Evolutionary conservation across 1,140 invertebrate genomes (phyloP), one percentile per base, ranked within the genome.

Genomic region (Heliconius hewitsoni): DNA sequence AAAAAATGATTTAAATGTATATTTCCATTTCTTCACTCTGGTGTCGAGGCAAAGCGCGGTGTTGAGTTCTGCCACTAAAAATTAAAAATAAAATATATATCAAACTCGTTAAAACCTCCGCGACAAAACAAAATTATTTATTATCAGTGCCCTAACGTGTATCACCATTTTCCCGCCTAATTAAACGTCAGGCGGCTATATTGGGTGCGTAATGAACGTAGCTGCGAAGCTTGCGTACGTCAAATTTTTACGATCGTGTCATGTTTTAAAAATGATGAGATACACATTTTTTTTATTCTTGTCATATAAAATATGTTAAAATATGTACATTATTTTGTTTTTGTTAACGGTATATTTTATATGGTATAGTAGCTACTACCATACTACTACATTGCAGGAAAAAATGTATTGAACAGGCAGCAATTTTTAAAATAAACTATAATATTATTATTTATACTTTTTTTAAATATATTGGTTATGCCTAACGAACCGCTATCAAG

Each of bases 121-220:
- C 27, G n/a, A 27, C 39, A 81, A 52, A 81, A 70, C 71, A 74
- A 78, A 30, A 66, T 77, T 76, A 76, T 80, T 82, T 79, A 76
- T 78, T 73, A 72, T 76, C 71, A 73, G 70, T 78, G 66, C 66
- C 50, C 74, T 71, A 52, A 34, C 55, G 70, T 30, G 60, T 66
- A 30, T 66, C 23, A 66, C 81, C 82, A 83, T 87, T 87, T 90
- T 85, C 81, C 83, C 85, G 84, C 84, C 86, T 89, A 91, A 91
- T 91, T 91, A 91, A 90, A 90, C 81, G 86, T 89, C 88, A 88
- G 84, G 79, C 87, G 72, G 79, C 81, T 86, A 86, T 89, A 90
- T 88, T 86, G 82, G 79, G 81, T 39, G 81, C 73, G 71, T 79
- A 86, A 81, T 82, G 81, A 83, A 60, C 82, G 80, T 82, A 82